These are phyloP conservation scores for Sphaerodactylus townsendi DNA, from an alignment of 2,113 vertebrate genomes.

Conservation along the genomic window DNA sequence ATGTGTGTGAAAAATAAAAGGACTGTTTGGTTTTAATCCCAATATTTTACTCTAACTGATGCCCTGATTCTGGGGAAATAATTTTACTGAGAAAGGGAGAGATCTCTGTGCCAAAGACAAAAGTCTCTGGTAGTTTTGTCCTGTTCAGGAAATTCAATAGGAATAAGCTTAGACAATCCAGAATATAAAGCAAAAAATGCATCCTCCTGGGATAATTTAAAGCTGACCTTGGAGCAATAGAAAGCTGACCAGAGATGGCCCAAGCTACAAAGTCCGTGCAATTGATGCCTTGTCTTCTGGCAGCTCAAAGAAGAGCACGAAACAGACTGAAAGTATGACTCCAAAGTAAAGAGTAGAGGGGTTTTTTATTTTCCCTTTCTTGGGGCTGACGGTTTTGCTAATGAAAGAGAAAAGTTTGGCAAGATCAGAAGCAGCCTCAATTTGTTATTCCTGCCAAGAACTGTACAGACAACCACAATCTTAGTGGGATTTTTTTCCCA, in stretches of 20 bases:
- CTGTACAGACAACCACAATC: conserved; percentile 42
- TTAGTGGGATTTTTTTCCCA: conserved; percentile 49
- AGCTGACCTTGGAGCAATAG: conserved; percentile 50
- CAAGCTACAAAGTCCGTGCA: conserved; percentile 2
- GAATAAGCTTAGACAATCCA: conserved; percentile 51
- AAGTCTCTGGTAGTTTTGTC: conserved; percentile 60
- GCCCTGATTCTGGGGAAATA: conserved; percentile 65
- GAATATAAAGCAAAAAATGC: conserved; percentile 57
- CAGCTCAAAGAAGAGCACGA: background rate
- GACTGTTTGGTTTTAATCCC: background rate
- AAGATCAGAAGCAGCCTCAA: conserved; percentile 53
- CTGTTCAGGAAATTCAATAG: conserved; percentile 57
- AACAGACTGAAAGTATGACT: conserved; percentile 17
- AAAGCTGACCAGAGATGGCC: conserved; percentile 47
- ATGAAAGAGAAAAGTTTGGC: conserved; percentile 43
- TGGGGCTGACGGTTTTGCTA: conserved; percentile 32
- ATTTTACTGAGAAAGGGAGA: conserved; percentile 50
- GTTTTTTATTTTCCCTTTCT: background rate
- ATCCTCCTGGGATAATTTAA: conserved; percentile 53
- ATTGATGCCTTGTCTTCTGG: conserved; percentile 32
- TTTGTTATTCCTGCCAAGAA: conserved; percentile 53
- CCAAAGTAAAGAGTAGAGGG: conserved; percentile 2
- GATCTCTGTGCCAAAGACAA: conserved; percentile 52
- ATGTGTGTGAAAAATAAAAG: conserved; percentile 34
- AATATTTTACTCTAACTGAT: conserved; percentile 62